These are phyloP conservation scores for Corythaeola cristata DNA, from an alignment of 2,113 vertebrate species.

Conservation along the genomic window DNA sequence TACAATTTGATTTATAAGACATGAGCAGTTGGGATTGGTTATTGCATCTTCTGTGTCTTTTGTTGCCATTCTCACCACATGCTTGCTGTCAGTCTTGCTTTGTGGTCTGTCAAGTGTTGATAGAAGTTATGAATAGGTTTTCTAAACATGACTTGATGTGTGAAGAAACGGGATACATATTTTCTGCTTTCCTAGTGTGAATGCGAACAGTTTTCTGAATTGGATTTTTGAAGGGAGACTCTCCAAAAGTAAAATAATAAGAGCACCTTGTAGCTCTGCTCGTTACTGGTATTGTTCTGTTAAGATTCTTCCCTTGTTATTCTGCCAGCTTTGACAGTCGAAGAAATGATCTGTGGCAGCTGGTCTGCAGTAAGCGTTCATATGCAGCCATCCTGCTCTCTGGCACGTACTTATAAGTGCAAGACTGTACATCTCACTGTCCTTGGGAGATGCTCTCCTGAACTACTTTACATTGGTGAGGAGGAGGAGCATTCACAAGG, in stretches of 20 bases:
- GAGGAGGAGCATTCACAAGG: background rate
- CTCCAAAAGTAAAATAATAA: background rate
- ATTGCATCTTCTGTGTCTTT: constrained; percentile 11
- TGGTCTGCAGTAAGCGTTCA: background rate
- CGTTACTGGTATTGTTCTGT: background rate
- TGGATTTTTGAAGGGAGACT: background rate
- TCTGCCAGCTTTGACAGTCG: background rate
- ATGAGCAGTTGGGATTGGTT: background rate
- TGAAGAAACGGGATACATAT: background rate
- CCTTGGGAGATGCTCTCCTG: background rate
- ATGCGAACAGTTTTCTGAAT: background rate
- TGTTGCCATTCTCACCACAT: constrained; percentile 34
- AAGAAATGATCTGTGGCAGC: background rate
- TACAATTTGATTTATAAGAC: background rate
- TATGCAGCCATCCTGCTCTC: background rate
- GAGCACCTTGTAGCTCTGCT: background rate
- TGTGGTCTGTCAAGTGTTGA: constrained; percentile 52
- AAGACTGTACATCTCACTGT: background rate
- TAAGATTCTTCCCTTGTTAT: background rate
- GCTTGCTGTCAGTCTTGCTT: constrained; percentile 43
- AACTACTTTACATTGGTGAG: background rate
- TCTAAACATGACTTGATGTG: constrained; percentile 50
- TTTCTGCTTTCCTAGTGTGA: background rate
- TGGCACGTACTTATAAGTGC: background rate
- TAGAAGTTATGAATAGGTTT: constrained; percentile 49